Base-by-base conservation (phyloP, 2,888 invertebrate species). In the Metellina segmentata region DNA sequence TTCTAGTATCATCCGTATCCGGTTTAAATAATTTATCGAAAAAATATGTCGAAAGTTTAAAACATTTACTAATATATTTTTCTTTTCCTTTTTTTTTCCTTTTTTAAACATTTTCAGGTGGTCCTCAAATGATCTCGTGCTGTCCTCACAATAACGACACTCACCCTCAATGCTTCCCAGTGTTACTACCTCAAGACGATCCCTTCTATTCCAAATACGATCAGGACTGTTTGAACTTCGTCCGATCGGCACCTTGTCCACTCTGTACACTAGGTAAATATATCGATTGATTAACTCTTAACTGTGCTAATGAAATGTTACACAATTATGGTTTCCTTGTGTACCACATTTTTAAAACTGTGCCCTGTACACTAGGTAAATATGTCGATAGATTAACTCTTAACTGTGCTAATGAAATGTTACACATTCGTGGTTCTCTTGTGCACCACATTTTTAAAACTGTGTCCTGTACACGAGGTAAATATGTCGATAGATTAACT, bases 81-180 rank as follows among this genome's bases (percentile, higher is more conserved):
- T 34, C 4, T 7, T 61, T 61, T 61, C 9, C 4, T 34, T 34
- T 34, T 19, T 11, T 51, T 81, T 74, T 6, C 1, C 20, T 11
- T 34, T n/a, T 70, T 69, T 11, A 53, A 77, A n/a, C 19, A 7
- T 82, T 20, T 53, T 0, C 52, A 93, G 93, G 93, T 81, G 93
- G 93, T 70, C 90, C 93, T n/a, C 93, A 93, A 77, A 93, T 94
- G 93, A 93, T 94, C 13, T 93, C 93, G 61, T 94, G 94, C 78
- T 94, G 94, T 72, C 93, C 93, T 7, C 91, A 92, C 20, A 82
- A 85, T 13, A 92, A 92, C 75, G 83, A 93, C 19, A 92, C 98
- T 0, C 98, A 98, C 94, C 98, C 98, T 0, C 98, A 98, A 94
- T 99, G 99, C 94, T 97, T 97, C 95, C 99, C 99, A 0, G 98